Evolutionary conservation across 2,113 vertebrate species (phyloP).

Genomic region (Sakesphorus luctuosus): DNA sequence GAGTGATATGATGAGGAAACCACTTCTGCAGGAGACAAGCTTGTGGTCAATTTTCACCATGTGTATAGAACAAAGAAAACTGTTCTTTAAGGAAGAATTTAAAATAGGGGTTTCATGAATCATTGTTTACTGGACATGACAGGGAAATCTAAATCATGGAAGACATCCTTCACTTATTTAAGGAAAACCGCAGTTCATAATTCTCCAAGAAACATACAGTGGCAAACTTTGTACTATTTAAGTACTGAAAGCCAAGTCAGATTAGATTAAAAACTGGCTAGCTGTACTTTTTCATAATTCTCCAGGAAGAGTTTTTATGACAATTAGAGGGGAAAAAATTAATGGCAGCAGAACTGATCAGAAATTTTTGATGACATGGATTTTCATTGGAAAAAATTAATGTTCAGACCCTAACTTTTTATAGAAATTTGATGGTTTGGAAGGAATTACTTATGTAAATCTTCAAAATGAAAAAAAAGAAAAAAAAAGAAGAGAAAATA

Average conservation of each 20-base stretch:
- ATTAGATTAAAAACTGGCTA: conserved; percentile 26
- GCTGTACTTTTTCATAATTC: conserved; percentile 14
- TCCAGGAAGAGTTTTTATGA: background rate
- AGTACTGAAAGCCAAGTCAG: conserved; percentile 6
- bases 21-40: conserved; percentile 64
- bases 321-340: background rate
- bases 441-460: background rate
- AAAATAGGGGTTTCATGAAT: conserved; percentile 58
- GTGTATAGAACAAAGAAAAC: background rate
- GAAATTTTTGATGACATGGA: background rate
- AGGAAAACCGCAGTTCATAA: conserved; percentile 71
- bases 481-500: background rate
- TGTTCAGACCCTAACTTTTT: background rate
- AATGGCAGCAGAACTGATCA: background rate
- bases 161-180: conserved; percentile 58
- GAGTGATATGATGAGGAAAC: conserved; percentile 74
- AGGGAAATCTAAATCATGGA: conserved; percentile 64
- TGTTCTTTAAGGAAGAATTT: conserved; percentile 39
- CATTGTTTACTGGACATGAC: conserved; percentile 62
- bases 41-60: conserved; percentile 62
- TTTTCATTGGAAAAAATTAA: background rate
- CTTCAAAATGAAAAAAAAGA: background rate
- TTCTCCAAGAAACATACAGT: conserved; percentile 61
- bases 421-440: background rate
- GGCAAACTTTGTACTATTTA: conserved; percentile 46